A percentile compares a stretch with the other conserved stretches of the same genome.
Conservation (phyloP, 2,113 vertebrate species). For the Melanerpes aurifrons region DNA sequence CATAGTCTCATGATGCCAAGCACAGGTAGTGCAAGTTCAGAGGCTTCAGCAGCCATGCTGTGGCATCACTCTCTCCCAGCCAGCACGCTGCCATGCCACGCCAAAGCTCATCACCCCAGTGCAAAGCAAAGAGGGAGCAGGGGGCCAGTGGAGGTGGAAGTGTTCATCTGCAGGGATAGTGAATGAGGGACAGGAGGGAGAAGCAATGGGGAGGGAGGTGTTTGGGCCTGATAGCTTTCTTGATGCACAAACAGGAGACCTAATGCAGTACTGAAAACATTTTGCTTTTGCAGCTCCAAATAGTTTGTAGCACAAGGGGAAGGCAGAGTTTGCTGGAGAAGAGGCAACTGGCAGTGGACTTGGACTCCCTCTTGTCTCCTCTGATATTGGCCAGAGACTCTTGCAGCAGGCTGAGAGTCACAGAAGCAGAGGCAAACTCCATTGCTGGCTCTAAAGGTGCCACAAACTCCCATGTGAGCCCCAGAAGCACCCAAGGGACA, state of each 20-base stretch:
- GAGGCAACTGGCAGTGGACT: accelerated
- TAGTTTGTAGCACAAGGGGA: not conserved
- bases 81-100: not conserved
- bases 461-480: not conserved
- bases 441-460: not conserved
- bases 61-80: accelerated
- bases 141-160: not conserved
- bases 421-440: accelerated
- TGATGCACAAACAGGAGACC: not conserved
- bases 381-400: not conserved
- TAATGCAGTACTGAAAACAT: not conserved
- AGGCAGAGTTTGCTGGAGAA: not conserved
- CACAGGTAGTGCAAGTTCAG: not conserved
- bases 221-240: not conserved
- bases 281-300: not conserved
- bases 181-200: not conserved
- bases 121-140: not conserved
- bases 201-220: accelerated
- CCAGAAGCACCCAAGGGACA: not conserved
- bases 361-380: not conserved
- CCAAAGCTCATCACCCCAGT: not conserved
- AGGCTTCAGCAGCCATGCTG: not conserved
- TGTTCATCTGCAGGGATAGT: not conserved
- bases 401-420: not conserved
- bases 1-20: not conserved